Percentiles rank a stretch among this genome's conserved stretches.
phyloP scores from a whole-genome alignment of 2,888 invertebrate genomes.

The Bursaphelenchus okinawaensis region DNA sequence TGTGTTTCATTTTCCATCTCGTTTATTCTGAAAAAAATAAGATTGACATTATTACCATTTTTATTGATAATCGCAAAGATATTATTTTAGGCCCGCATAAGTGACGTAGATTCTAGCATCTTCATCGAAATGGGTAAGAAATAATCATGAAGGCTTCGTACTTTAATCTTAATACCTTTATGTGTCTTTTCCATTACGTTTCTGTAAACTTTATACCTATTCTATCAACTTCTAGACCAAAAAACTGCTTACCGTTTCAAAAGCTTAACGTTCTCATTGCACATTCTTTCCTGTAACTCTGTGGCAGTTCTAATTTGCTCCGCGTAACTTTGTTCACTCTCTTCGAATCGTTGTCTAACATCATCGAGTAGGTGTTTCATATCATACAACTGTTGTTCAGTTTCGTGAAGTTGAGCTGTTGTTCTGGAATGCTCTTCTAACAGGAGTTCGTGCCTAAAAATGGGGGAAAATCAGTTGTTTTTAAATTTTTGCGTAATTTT shows the following conservation, averaged over 20 bases:
- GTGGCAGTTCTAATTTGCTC: background rate
- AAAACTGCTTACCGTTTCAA: background rate
- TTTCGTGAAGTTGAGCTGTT: background rate
- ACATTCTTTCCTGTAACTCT: constrained; percentile 2
- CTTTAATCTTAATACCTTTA: too few relatives aligned
- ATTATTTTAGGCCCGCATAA: too few relatives aligned
- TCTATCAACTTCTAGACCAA: too few relatives aligned
- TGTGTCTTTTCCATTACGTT: too few relatives aligned
- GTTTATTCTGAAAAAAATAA: background rate
- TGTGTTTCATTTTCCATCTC: background rate
- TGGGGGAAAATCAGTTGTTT: too few relatives aligned
- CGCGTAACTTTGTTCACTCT: background rate
- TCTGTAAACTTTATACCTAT: too few relatives aligned
- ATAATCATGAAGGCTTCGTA: too few relatives aligned
- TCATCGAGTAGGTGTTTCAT: background rate
- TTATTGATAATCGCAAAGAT: too few relatives aligned
- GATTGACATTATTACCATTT: too few relatives aligned
- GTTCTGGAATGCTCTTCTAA: constrained; percentile 5
- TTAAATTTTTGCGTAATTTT: background rate
- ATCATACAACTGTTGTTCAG: background rate
- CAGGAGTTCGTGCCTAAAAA: constrained; percentile 1
- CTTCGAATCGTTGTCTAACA: background rate
- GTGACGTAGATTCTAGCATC: too few relatives aligned
- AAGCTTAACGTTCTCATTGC: constrained; percentile 7
- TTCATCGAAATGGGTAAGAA: too few relatives aligned